These are phyloP conservation scores for Spheniscus mendiculus DNA, from an alignment of 2,113 vertebrate species.

Conservation along the genomic window DNA sequence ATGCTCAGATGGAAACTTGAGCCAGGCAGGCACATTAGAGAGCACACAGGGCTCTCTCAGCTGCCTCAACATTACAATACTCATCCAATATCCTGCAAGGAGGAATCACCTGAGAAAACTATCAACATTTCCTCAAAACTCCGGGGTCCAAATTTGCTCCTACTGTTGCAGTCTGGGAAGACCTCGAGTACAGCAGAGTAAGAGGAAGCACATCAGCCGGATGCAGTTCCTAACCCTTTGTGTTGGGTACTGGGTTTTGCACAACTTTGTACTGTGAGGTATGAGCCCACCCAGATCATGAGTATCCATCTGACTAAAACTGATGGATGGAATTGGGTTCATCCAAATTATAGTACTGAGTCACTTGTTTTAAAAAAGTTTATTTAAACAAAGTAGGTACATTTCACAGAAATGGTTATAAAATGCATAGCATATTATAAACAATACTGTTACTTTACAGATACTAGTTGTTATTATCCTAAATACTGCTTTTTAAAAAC, in stretches of 20 bases:
- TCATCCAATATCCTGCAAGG: neutral
- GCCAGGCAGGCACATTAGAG: neutral
- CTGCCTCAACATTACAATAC: fast-evolving
- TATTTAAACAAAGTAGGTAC: slow-evolving; percentile 75
- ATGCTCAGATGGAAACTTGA: neutral
- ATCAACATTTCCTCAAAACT: neutral
- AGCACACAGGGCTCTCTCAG: neutral
- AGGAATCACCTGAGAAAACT: neutral
- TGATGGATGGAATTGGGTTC: neutral
- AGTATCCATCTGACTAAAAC: neutral
- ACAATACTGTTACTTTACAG: slow-evolving; percentile 56
- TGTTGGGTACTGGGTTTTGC: neutral
- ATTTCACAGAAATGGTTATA: slow-evolving; percentile 87
- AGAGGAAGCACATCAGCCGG: neutral
- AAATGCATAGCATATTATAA: slow-evolving; percentile 72
- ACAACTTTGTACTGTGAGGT: neutral
- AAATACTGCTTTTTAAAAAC: slow-evolving; percentile 66
- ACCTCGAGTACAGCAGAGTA: neutral
- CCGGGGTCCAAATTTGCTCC: neutral
- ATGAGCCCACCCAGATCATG: neutral
- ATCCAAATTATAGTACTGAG: neutral
- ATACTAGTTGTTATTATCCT: slow-evolving; percentile 25
- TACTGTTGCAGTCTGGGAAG: neutral
- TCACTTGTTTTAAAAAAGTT: slow-evolving; percentile 23
- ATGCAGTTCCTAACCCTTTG: neutral